Evolutionary conservation across 2,888 invertebrate genomes (phyloP), one percentile per base, ranked within the genome.

Genomic region (Dysmachus trigonus): DNA sequence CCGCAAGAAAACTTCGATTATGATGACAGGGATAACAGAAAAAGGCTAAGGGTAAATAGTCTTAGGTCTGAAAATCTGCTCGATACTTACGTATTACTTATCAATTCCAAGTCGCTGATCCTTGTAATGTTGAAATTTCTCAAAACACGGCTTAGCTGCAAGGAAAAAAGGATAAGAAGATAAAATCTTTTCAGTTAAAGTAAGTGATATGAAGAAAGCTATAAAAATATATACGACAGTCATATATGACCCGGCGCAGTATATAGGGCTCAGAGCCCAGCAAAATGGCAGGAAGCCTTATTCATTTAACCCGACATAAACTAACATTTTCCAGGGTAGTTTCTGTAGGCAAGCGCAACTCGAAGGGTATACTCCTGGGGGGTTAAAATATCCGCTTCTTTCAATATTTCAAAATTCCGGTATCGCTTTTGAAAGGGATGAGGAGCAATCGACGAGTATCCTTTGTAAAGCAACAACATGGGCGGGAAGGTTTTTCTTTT

Each of bases 51-150:
- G 62, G 62, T 7, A 22, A 53, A 18, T 0, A 53, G 62, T 62
- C 8, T 62, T 27, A 62, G 62, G 3, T 22, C 10, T 62, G 8
- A 8, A 62, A 62, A 47, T 47, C 62, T 10, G 10, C 2, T 62
- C 13, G 27, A 62, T 62, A 93, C 94, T 94, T 92, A 95, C 95
- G 94, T 95, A 90, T 95, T 94, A 90, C 94, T 95, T 89, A 95
- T 93, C 89, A 96, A 93, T 93, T 92, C 92, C 87, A 92, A 89
- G 89, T 95, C 94, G 89, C 95, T 93, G 89, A 95, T 94, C 90
- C 94, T 95, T 18, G 95, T 94, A 85, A 95, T 94, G 90, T 95
- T 95, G 85, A 94, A 94, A 88, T 93, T 93, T 90, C 93, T 94
- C 88, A 95, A 92, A 89, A 95, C 94, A 88, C 93, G 94, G 73